Percentiles rank a stretch among this genome's conserved stretches.
Conservation (phyloP, 2,113 vertebrate species). For the Spheniscus mendiculus region DNA sequence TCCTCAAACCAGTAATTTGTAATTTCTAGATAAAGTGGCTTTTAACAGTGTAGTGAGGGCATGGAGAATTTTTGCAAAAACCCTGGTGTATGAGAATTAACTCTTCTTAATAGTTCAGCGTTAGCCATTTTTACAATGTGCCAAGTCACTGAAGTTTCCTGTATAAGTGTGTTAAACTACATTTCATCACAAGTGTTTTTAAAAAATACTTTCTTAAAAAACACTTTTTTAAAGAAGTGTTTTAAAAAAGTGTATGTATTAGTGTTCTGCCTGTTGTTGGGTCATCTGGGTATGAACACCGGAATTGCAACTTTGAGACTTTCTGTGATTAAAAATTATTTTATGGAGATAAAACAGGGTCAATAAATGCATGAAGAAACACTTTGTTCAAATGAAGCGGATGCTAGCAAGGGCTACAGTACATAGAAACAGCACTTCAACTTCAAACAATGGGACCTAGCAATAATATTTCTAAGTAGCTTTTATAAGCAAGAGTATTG, state of each 20-base stretch:
- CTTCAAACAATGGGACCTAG: not conserved
- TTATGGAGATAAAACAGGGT: not conserved
- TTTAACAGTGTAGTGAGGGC: not conserved
- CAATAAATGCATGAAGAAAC: not conserved
- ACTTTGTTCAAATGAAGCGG: not conserved
- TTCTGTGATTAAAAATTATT: not conserved
- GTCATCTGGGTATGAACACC: not conserved
- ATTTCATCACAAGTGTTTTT: not conserved
- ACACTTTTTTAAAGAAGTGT: not conserved
- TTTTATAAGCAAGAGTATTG: not conserved
- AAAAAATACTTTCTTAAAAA: not conserved
- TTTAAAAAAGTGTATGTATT: not conserved
- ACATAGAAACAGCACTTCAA: not conserved
- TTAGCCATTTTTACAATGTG: not conserved
- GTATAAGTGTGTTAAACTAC: not conserved
- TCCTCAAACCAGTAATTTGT: not conserved
- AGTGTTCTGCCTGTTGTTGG: not conserved
- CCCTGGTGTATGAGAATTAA: not conserved
- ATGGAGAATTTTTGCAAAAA: not conserved
- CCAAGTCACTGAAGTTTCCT: not conserved
- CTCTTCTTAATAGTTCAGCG: not conserved
- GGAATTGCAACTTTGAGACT: not conserved
- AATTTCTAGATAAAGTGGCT: not conserved
- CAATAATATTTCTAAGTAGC: slow-evolving; percentile 29
- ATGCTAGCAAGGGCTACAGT: slow-evolving; percentile 26